phyloP scores from a whole-genome alignment of 2,888 invertebrate species.

The Blastobasis lacticolella region DNA sequence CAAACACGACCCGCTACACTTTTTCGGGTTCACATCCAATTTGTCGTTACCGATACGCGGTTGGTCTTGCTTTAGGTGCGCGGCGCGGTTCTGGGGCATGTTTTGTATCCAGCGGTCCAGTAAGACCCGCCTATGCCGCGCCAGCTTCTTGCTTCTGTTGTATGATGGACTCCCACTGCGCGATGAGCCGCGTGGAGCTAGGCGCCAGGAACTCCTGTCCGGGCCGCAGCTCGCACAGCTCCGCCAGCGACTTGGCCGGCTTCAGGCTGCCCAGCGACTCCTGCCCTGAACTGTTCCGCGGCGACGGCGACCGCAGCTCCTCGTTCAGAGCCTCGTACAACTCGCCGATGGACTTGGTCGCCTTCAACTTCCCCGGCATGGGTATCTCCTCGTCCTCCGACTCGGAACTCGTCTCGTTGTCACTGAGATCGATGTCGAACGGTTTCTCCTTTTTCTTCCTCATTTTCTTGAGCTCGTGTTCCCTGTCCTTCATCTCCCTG shows the following conservation, averaged over 20 bases:
- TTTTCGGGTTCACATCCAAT: conserved; percentile 14
- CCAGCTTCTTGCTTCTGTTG: conserved; percentile 76
- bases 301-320: conserved; percentile 62
- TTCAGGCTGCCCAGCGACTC: conserved; percentile 71
- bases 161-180: conserved; percentile 87
- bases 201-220: conserved; percentile 78
- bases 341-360: conserved; percentile 79
- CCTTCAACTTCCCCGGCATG: conserved; percentile 75
- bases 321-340: conserved; percentile 75
- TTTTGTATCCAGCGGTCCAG: conserved; percentile 30
- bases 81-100: conserved; percentile 22
- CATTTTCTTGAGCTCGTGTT: conserved; percentile 84
- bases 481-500: conserved; percentile 86
- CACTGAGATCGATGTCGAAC: conserved; percentile 77
- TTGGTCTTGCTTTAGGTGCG: conserved; percentile 6
- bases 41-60: conserved; percentile 9
- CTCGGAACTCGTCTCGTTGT: conserved; percentile 73
- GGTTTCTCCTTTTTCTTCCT: conserved; percentile 72
- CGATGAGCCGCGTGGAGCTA: conserved; percentile 81
- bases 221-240: conserved; percentile 78
- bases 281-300: conserved; percentile 56
- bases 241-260: conserved; percentile 80
- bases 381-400: conserved; percentile 76
- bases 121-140: conserved; percentile 45
- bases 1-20: conserved; percentile 18